Percentiles rank a stretch among this genome's conserved stretches.
These are phyloP conservation scores for Polypedilum vanderplanki DNA, from an alignment of 1,140 invertebrate species.

Conservation along the genomic window DNA sequence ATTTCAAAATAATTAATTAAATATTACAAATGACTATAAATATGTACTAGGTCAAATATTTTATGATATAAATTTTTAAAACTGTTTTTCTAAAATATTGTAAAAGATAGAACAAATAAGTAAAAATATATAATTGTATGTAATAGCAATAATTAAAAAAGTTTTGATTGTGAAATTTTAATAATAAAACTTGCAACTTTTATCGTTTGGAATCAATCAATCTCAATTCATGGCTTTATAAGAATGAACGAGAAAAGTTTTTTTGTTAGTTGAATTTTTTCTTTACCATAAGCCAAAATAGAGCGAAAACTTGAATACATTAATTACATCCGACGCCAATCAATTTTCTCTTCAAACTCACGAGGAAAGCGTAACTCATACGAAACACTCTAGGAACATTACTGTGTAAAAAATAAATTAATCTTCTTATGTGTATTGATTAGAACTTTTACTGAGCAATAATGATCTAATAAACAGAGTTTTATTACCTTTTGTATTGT, in stretches of 20 bases:
- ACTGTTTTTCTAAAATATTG: too few species aligned
- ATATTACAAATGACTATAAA: too few species aligned
- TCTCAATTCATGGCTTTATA: neutral
- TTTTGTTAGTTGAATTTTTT: neutral
- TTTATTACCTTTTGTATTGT: conserved; percentile 14
- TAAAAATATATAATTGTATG: too few species aligned
- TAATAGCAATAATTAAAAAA: neutral
- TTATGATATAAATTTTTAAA: too few species aligned
- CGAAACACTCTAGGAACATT: too few species aligned
- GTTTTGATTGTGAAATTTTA: neutral
- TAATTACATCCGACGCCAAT: conserved; percentile 1
- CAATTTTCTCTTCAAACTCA: neutral
- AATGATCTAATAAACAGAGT: conserved; percentile 7
- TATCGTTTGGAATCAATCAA: neutral
- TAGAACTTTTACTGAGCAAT: conserved; percentile 13
- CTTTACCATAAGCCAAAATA: neutral
- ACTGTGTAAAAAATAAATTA: neutral
- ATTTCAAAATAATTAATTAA: too few species aligned
- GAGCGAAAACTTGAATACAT: neutral
- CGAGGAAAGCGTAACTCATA: neutral
- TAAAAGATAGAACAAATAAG: too few species aligned
- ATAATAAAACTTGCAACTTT: neutral
- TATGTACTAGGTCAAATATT: too few species aligned
- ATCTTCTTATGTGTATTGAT: conserved; percentile 19
- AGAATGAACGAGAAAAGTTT: neutral